phyloP scores from a whole-genome alignment of 2,888 invertebrate genomes.

The Parnassius orleans region DNA sequence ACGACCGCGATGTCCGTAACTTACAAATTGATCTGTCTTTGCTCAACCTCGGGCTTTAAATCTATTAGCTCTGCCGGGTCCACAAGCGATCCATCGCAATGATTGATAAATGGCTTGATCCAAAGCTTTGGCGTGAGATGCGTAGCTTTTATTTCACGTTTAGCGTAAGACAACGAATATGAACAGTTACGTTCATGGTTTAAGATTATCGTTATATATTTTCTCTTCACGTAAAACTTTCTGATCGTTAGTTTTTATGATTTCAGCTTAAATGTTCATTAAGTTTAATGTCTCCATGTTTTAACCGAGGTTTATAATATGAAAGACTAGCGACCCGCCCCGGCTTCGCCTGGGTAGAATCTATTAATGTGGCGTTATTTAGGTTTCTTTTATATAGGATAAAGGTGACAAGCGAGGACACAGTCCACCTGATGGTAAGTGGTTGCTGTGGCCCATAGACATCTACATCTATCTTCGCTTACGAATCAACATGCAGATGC shows the following conservation, averaged over 20 bases:
- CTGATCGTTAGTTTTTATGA: constrained; percentile 17
- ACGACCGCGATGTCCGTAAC: constrained; percentile 11
- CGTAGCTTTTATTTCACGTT: constrained; percentile 10
- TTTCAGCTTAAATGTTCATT: constrained; percentile 13
- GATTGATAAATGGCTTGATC: constrained; percentile 39
- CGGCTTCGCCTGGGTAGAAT: no score
- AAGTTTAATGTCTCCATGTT: constrained; percentile 9
- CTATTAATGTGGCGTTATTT: no score
- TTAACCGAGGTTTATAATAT: constrained; percentile 7
- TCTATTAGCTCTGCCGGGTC: constrained; percentile 41
- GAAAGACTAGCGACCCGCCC: no score
- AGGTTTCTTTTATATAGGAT: no score
- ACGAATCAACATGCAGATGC: no score
- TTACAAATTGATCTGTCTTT: constrained; percentile 43
- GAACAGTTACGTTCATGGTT: constrained; percentile 8
- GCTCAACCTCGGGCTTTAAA: constrained; percentile 36
- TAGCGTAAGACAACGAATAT: constrained; percentile 6
- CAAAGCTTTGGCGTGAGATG: constrained; percentile 22
- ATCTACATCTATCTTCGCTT: no score
- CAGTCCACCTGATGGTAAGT: no score
- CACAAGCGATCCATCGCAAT: constrained; percentile 39
- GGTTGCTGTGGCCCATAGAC: no score
- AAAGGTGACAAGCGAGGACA: no score
- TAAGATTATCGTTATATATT: constrained; percentile 9
- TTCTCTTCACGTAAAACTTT: constrained; percentile 7